These are phyloP conservation scores for Seriola quinqueradiata DNA, from an alignment of 2,113 vertebrate genomes.

Conservation along the genomic window DNA sequence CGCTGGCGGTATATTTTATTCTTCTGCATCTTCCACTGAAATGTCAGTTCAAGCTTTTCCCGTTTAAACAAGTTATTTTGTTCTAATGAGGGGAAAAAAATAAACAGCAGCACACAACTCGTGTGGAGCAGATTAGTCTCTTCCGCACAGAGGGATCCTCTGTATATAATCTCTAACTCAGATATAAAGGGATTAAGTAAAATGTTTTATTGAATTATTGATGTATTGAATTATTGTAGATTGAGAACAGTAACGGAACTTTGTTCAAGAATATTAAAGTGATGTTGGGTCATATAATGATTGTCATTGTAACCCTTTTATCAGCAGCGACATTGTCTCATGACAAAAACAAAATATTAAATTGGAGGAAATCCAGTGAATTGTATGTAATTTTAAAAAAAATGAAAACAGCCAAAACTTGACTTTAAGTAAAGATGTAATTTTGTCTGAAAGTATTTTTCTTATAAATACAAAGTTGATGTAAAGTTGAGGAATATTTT, in stretches of 20 bases:
- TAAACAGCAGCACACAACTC: constrained; percentile 40
- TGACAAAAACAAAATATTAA: no score
- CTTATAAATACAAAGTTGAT: no score
- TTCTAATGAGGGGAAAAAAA: constrained; percentile 15
- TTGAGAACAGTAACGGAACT: background rate
- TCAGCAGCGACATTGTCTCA: background rate
- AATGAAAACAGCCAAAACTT: no score
- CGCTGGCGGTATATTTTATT: background rate
- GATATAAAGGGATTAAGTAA: background rate
- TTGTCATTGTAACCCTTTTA: background rate
- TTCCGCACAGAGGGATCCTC: background rate
- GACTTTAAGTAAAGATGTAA: no score
- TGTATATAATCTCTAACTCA: background rate
- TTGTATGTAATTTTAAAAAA: no score
- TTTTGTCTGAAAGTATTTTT: no score
- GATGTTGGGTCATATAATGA: background rate
- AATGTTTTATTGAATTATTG: background rate
- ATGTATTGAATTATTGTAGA: no score
- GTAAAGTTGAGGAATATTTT: background rate
- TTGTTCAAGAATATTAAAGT: background rate
- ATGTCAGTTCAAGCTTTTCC: background rate
- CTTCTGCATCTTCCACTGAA: background rate
- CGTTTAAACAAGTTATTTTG: background rate
- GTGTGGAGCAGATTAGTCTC: background rate
- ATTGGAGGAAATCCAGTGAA: no score